Conservation (phyloP, 1,140 invertebrate species). For the Macrosteles quadrilineatus region DNA sequence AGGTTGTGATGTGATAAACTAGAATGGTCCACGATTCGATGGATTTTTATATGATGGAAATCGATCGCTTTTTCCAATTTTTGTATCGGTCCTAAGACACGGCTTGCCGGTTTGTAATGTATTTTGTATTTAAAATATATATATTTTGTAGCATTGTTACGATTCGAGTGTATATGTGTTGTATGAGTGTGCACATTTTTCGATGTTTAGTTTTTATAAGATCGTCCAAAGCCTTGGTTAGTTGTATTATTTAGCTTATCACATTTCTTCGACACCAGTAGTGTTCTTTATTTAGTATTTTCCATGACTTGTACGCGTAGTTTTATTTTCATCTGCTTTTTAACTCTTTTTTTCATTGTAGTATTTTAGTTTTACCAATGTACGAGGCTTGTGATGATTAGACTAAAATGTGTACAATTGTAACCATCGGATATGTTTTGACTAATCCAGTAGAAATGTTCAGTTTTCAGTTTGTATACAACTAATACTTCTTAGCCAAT, state of each 20-base stretch:
- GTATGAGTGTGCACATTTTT: constrained; percentile 17
- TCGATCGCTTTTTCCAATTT: constrained; percentile 14
- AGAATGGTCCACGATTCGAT: neutral
- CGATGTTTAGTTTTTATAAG: neutral
- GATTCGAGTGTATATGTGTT: constrained; percentile 19
- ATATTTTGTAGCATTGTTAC: constrained; percentile 23
- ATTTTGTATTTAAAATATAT: constrained; percentile 26
- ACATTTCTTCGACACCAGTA: constrained; percentile 5
- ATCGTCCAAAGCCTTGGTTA: neutral
- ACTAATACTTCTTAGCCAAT: too few species aligned
- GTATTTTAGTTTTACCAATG: too few species aligned
- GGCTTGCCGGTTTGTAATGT: constrained; percentile 26
- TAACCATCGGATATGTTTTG: too few species aligned
- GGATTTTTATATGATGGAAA: constrained; percentile 17
- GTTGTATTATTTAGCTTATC: neutral
- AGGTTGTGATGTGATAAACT: constrained; percentile 11
- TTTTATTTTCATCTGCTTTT: too few species aligned
- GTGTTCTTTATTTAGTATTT: constrained; percentile 5
- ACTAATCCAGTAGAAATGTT: too few species aligned
- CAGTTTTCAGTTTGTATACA: too few species aligned
- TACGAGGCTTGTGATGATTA: too few species aligned
- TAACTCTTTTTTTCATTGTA: too few species aligned
- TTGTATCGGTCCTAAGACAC: constrained; percentile 23
- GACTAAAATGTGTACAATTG: too few species aligned
- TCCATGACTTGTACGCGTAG: neutral